Conservation (phyloP, 2,888 invertebrate species). For the Chrysodeixis includens region DNA sequence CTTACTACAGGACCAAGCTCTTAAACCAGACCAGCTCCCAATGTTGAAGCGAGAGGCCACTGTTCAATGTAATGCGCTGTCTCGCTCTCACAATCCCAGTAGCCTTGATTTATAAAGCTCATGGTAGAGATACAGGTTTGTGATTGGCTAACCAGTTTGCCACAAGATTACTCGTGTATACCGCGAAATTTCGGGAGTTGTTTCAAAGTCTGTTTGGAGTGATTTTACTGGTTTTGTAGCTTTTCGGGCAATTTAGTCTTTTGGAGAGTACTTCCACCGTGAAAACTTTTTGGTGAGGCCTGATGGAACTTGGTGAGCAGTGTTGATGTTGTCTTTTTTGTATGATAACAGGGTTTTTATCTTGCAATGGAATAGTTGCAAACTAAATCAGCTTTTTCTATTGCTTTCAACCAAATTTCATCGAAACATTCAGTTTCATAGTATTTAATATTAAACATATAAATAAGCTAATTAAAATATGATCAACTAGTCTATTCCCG, state of each 20-base stretch:
- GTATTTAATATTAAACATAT: neutral
- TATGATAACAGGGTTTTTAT: no score
- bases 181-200: neutral
- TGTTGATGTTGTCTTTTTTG: neutral
- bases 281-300: neutral
- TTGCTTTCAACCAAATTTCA: no score
- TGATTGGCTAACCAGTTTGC: neutral
- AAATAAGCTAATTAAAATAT: slow-evolving; percentile 21
- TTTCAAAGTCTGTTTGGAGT: slow-evolving; percentile 1
- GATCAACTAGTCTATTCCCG: slow-evolving; percentile 28
- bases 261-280: neutral
- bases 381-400: no score
- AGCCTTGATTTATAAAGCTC: no score
- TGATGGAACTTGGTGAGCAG: neutral
- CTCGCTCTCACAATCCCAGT: no score
- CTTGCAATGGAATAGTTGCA: no score
- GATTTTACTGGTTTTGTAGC: neutral
- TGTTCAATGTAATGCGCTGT: no score
- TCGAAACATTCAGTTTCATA: no score
- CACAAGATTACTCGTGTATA: neutral
- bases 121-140: neutral
- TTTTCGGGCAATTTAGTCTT: neutral
- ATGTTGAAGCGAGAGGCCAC: no score
- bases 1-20: neutral
- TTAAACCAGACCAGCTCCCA: no score